Evolutionary conservation across 2,888 invertebrate species (phyloP).

Genomic region (Andrena hattorfiana): DNA sequence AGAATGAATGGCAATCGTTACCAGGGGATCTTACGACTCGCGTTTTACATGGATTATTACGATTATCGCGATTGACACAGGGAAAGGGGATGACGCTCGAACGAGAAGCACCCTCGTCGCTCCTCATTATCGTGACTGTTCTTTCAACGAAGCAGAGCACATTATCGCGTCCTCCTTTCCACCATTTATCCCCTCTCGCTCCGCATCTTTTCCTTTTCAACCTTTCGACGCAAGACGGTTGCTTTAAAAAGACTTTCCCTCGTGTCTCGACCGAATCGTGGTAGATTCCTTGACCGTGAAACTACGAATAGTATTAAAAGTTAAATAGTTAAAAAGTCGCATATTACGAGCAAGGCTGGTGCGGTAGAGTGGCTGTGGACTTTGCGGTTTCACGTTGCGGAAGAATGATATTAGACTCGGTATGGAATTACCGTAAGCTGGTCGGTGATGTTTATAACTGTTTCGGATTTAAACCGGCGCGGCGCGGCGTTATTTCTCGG

Average conservation of each 20-base stretch:
- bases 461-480: conserved; percentile 62
- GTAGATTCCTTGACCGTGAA: conserved; percentile 50
- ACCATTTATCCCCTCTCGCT: too few relatives aligned
- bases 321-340: conserved; percentile 63
- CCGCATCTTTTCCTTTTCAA: too few relatives aligned
- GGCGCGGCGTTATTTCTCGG: conserved; percentile 49
- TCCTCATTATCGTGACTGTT: background rate
- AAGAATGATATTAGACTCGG: conserved; percentile 51
- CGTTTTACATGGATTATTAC: conserved; percentile 2
- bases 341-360: conserved; percentile 21
- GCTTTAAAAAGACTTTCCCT: background rate
- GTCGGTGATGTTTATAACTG: conserved; percentile 69
- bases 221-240: too few relatives aligned
- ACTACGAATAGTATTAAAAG: conserved; percentile 26
- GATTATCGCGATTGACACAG: background rate
- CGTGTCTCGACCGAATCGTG: conserved; percentile 20
- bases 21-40: background rate
- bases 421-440: conserved; percentile 69
- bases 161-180: too few relatives aligned
- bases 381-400: conserved; percentile 62
- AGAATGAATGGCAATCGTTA: background rate
- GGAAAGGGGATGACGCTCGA: background rate
- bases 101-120: background rate
- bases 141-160: background rate
- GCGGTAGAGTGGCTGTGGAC: conserved; percentile 63